Base-by-base conservation (phyloP, 1,140 invertebrate species). In the Drosophila ercepeae region DNA sequence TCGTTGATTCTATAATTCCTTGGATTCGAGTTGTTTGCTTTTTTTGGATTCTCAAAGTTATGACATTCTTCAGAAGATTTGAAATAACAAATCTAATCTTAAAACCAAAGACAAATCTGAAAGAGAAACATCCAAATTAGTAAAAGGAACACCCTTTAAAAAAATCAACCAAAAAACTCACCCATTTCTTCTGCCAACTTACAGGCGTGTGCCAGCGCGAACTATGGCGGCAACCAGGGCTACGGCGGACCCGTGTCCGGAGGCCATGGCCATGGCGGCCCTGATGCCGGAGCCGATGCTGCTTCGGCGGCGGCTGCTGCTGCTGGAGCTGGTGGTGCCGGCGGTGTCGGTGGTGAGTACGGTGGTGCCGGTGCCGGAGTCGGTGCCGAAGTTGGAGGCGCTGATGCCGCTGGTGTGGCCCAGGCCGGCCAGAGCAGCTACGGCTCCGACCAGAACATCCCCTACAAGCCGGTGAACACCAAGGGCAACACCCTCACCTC, bases 401-500 rank as follows among this genome's bases (percentile, higher is more conserved):
- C 59, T 3, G 83, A 89, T 29, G 83, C 84, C 27, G 50, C 71
- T 32, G 53, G 81, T 5, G 61, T 78, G 14, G 83, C 78, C 13
- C 83, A 89, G 34, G 60, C 67, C 42, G 61, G 61, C 11, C 83
- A 75, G 52, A 72, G 83, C 71, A 89, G 48, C 60, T 89, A 89
- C 32, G 84, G 83, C 59, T 84, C 78, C 3, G 78, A 83, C 49
- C 83, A 89, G 59, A 89, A 89, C 48, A 75, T 89, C 5, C 83
- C 83, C 7, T 89, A 89, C 78, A 89, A 83, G 13, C 78, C 83
- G 23, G 83, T 78, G 44, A 89, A 89, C 72, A 89, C 84, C 63
- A 82, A 84, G 67, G 89, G 89, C 50, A 90, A 89, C 61, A 90
- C 89, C 21, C 63, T 90, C 0, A 89, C 79, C 70, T 90, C 89